Base-by-base conservation (phyloP, 2,797 vertebrate genomes). In the Smutsia temminckii region DNA sequence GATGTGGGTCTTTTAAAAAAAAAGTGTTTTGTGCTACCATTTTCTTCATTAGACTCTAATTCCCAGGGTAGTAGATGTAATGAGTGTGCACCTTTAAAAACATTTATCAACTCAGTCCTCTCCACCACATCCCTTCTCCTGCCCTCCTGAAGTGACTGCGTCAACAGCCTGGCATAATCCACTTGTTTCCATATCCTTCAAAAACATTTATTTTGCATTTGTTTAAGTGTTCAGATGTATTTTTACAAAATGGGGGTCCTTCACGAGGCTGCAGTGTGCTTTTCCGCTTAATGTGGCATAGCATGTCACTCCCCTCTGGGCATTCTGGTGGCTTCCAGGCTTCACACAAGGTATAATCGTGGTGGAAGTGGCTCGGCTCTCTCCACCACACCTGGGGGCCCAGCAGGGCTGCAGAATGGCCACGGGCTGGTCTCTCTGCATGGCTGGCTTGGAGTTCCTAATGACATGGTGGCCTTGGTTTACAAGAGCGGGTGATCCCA, bases 281-380 rank as follows among this genome's bases (percentile, higher is more conserved):
- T 46, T 46, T 46, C 46, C 46, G 11, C 46, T 46, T 46, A 2
- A 46, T 46, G 10, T 46, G 46, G 46, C 46, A 2, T 46, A 3
- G 11, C 46, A 46, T 46, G 46, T 2, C 46, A 46, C 46, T 46
- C 46, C 46, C 46, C 10, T 11, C 11, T 46, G 49, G 46, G 5
- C 46, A 17, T 34, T 53, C 64, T 12, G 6, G 42, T 25, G 2
- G 27, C 53, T 32, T 68, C 66, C 37, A 21, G 40, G 17, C 32
- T 69, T 32, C 27, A 40, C 32, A 5, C 55, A 21, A 51, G 14
- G 1, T 3, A 4, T 37, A 1, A 13, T 25, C 34, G 1, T 5
- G 1, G 29, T n/a, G 8, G n/a, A 84, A 18, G 27, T 34, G 66
- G 23, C 46, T 66, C 32, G 0, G 0, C 17, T 0, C 0, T 8